A percentile compares a stretch with the other conserved stretches of the same genome.
These are phyloP conservation scores for Margaritifera margaritifera DNA, from an alignment of 2,888 invertebrate species.

Conservation along the genomic window DNA sequence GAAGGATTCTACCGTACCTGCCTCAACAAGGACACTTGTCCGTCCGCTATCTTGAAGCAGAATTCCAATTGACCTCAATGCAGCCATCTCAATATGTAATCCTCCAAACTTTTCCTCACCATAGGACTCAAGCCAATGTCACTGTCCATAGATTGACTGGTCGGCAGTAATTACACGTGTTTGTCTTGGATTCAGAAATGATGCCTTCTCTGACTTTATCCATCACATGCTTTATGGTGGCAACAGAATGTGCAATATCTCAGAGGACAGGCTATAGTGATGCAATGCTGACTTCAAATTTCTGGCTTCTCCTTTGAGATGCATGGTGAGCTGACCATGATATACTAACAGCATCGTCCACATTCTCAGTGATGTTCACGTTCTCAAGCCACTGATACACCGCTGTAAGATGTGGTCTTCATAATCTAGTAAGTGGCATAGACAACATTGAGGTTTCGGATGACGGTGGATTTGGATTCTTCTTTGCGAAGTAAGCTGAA, in stretches of 20 bases:
- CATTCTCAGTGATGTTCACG: slow-evolving; percentile 7
- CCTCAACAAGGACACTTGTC: too few relatives aligned
- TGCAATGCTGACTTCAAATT: slow-evolving; percentile 6
- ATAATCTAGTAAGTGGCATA: too few relatives aligned
- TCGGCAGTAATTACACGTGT: slow-evolving; percentile 42
- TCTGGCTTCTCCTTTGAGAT: slow-evolving; percentile 4
- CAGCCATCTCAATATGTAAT: slow-evolving; percentile 35
- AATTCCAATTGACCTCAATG: too few relatives aligned
- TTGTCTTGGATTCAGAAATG: slow-evolving; percentile 46
- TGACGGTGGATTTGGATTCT: too few relatives aligned
- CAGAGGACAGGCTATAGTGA: slow-evolving; percentile 11
- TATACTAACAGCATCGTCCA: slow-evolving; percentile 1
- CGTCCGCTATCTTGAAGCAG: too few relatives aligned
- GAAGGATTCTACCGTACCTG: too few relatives aligned
- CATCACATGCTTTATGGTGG: slow-evolving; percentile 18
- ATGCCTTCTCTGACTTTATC: slow-evolving; percentile 7
- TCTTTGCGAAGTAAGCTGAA: too few relatives aligned
- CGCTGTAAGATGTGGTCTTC: neutral
- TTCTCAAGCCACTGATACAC: slow-evolving; percentile 16
- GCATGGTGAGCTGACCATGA: slow-evolving; percentile 18
- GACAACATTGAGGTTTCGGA: too few relatives aligned
- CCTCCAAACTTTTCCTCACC: slow-evolving; percentile 51
- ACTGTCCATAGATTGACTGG: slow-evolving; percentile 53
- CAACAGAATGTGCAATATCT: neutral
- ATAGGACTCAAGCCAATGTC: slow-evolving; percentile 43